Conservation (phyloP, 2,797 vertebrate species). For the Enteromius afrohamiltoni region DNA sequence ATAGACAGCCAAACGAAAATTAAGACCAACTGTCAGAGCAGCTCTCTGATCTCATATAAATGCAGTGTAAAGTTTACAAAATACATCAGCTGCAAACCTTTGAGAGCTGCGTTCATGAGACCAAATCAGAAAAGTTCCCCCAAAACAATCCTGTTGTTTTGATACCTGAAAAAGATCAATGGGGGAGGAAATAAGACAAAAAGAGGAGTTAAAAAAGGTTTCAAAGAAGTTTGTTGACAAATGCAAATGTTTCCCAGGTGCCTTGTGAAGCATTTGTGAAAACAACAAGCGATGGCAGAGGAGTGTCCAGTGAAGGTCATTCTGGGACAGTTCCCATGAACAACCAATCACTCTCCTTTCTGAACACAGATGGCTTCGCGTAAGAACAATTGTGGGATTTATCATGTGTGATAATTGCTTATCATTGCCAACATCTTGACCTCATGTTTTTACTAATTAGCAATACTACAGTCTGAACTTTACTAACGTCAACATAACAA, state of each 20-base stretch:
- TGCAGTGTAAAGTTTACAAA: constrained; percentile 5
- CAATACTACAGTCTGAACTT: neutral
- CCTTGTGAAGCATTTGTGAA: constrained; percentile 56
- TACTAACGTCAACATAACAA: neutral
- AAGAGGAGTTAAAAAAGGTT: constrained; percentile 30
- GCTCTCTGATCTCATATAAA: neutral
- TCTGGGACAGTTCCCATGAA: constrained; percentile 56
- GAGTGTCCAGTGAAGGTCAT: constrained; percentile 53
- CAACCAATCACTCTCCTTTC: constrained; percentile 20
- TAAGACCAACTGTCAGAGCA: neutral
- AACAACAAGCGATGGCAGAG: constrained; percentile 56
- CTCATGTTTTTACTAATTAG: neutral
- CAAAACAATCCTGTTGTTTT: constrained; percentile 34
- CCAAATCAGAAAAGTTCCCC: neutral
- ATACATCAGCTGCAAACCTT: neutral
- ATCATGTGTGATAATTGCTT: constrained; percentile 16
- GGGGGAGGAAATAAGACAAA: neutral
- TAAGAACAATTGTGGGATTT: constrained; percentile 6
- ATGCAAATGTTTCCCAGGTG: constrained; percentile 63
- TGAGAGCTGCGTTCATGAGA: constrained; percentile 3
- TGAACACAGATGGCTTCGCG: constrained; percentile 15
- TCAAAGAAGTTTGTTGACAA: constrained; percentile 58
- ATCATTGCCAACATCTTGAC: constrained; percentile 22
- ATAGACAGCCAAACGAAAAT: neutral
- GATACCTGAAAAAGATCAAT: constrained; percentile 26